Percentiles rank a stretch among this genome's conserved stretches.
Evolutionary conservation across 2,797 vertebrate genomes (phyloP).

Genomic region (Otolemur crassicaudatus): DNA sequence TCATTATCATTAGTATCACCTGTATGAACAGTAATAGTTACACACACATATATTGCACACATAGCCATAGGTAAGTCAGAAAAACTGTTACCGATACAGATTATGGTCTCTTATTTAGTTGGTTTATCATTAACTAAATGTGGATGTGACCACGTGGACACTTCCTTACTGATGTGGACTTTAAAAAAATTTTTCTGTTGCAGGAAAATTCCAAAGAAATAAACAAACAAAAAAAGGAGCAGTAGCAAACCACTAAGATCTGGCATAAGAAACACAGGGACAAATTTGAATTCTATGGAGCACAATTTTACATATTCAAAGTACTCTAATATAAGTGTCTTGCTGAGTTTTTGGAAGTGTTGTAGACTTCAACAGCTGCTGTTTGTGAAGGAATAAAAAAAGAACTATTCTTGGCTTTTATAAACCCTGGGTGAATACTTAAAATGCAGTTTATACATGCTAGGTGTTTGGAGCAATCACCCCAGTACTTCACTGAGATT

Average conservation of each 20-base stretch:
- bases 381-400: slow-evolving; percentile 17
- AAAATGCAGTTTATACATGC: not conserved
- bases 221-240: not conserved
- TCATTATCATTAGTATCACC: not conserved
- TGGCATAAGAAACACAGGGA: not conserved
- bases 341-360: not conserved
- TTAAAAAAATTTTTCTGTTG: not conserved
- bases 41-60: not conserved
- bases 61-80: not conserved
- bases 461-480: not conserved
- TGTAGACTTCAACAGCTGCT: not conserved
- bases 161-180: not conserved
- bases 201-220: not conserved
- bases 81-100: not conserved
- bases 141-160: not conserved
- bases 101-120: not conserved
- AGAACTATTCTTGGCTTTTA: slow-evolving; percentile 4
- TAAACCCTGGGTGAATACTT: not conserved
- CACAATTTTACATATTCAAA: slow-evolving; percentile 10
- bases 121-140: not conserved
- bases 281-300: not conserved
- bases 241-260: not conserved
- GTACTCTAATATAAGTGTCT: not conserved
- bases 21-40: not conserved
- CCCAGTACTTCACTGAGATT: not conserved